Conservation (phyloP, 2,113 vertebrate species). For the Nettapus auritus region DNA sequence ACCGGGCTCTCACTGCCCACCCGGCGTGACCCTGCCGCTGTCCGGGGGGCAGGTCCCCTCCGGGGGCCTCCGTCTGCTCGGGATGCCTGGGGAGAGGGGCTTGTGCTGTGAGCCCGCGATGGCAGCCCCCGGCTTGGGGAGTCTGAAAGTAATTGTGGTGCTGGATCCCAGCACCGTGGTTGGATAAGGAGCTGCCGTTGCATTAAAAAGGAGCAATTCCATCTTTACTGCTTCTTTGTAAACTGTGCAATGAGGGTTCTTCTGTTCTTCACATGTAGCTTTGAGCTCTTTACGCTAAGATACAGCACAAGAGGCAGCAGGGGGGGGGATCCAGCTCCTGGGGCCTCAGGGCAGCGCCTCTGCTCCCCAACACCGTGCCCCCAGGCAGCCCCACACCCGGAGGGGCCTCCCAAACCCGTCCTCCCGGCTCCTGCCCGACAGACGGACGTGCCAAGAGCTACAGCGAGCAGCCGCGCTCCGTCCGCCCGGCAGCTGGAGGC, state of each 20-base stretch:
- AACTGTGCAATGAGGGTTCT: not conserved
- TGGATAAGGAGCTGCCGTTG: not conserved
- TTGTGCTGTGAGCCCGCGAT: not conserved
- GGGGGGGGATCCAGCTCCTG: rapidly evolving
- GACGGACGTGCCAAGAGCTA: not conserved
- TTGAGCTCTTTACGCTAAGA: not conserved
- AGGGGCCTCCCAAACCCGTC: not conserved
- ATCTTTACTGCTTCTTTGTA: not conserved
- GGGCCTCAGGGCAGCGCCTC: not conserved
- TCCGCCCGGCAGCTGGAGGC: not conserved
- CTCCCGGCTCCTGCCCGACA: not conserved
- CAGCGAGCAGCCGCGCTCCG: not conserved
- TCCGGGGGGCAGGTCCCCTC: not conserved
- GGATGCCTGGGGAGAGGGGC: not conserved
- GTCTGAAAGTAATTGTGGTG: not conserved
- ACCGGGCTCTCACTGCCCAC: not conserved
- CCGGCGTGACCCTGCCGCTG: not conserved
- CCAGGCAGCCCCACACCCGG: rapidly evolving
- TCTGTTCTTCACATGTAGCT: not conserved
- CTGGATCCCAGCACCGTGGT: not conserved
- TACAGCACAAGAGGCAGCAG: rapidly evolving
- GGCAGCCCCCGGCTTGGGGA: not conserved
- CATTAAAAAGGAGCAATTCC: not conserved
- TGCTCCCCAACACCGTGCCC: not conserved
- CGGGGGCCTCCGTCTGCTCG: rapidly evolving